These are phyloP conservation scores for Drosophila parabipectinata DNA, from an alignment of 1,140 invertebrate species.

Conservation along the genomic window DNA sequence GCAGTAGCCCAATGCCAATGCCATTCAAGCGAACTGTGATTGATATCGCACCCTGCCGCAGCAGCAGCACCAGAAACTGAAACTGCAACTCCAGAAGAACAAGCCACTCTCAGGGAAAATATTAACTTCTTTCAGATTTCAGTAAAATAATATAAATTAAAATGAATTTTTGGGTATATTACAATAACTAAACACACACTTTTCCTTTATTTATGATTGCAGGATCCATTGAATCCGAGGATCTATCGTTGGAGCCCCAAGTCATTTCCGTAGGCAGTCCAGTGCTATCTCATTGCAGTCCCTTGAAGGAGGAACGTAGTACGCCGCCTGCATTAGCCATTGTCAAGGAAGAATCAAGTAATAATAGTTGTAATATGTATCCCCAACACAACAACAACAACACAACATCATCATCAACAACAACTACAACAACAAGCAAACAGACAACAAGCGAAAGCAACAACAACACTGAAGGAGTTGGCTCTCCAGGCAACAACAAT, in stretches of 20 bases:
- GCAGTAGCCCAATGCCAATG: conserved; percentile 63
- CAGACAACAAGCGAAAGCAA: conserved; percentile 65
- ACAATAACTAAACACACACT: neutral
- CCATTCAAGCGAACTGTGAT: conserved; percentile 75
- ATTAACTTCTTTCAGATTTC: neutral
- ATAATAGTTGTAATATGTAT: conserved; percentile 88
- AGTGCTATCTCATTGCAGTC: conserved; percentile 85
- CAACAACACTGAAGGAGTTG: conserved; percentile 64
- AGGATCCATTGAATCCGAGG: conserved; percentile 91
- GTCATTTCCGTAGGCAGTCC: conserved; percentile 83
- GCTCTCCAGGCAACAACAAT: conserved; percentile 79
- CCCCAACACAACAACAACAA: conserved; percentile 84
- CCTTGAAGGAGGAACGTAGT: conserved; percentile 85
- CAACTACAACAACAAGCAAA: conserved; percentile 69
- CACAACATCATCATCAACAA: conserved; percentile 73
- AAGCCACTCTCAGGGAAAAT: neutral
- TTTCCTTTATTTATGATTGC: conserved; percentile 62
- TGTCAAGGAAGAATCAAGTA: conserved; percentile 90
- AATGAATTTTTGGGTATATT: neutral
- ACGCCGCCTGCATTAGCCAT: conserved; percentile 86
- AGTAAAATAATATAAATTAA: neutral
- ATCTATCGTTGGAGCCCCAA: conserved; percentile 88
- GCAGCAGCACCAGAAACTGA: conserved; percentile 1
- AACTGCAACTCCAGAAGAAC: conserved; percentile 1
- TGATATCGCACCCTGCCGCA: conserved; percentile 56